A percentile compares a stretch with the other conserved stretches of the same genome.
Conservation (phyloP, 2,113 vertebrate genomes). For the Excalfactoria chinensis region DNA sequence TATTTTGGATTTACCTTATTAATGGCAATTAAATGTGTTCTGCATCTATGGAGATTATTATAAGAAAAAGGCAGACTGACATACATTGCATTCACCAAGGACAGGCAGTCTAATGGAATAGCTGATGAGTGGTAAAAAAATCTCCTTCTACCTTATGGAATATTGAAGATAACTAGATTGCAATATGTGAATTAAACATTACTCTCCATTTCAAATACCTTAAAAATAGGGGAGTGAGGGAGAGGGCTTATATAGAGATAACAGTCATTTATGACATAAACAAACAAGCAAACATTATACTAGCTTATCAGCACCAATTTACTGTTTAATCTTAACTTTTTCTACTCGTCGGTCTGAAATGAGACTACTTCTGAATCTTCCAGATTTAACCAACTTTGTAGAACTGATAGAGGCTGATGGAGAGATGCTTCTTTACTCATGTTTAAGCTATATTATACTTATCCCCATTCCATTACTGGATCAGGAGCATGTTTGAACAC, state of each 20-base stretch:
- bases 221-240: background rate
- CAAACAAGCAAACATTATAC: background rate
- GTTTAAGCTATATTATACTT: background rate
- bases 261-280: background rate
- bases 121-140: background rate
- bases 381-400: background rate
- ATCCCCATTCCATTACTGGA: background rate
- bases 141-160: background rate
- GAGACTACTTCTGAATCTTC: background rate
- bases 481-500: background rate
- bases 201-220: background rate
- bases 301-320: background rate
- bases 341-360: background rate
- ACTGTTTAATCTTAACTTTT: background rate
- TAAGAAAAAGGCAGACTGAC: background rate
- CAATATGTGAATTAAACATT: background rate
- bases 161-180: background rate
- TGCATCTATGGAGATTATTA: background rate
- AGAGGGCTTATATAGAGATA: rapidly evolving
- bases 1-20: background rate
- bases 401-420: background rate
- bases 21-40: background rate
- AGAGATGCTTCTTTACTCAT: background rate
- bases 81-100: background rate
- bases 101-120: background rate